Evolutionary conservation across 1,140 invertebrate species (phyloP).

Genomic region (Paramacrobiotus metropolitanus): DNA sequence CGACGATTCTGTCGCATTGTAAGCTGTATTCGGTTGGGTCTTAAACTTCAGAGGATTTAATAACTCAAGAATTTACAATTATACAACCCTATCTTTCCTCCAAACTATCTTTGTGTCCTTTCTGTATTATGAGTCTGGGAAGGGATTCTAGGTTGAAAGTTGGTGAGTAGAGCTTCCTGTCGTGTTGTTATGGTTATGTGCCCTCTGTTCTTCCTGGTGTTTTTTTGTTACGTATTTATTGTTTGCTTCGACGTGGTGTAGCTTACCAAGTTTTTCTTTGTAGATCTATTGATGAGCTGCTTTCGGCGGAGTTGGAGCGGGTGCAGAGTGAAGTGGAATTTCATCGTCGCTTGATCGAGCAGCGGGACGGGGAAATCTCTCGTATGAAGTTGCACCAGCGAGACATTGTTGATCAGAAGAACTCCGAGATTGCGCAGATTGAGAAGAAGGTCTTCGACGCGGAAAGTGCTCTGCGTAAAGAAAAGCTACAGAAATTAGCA

Average conservation of each 20-base stretch:
- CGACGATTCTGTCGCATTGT: too few species aligned
- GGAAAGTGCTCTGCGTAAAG: neutral
- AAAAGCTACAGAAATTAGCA: neutral
- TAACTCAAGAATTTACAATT: too few species aligned
- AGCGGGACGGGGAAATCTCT: neutral
- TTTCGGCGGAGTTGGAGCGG: neutral
- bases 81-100: too few species aligned
- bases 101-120: too few species aligned
- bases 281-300: neutral
- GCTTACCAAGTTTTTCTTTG: neutral
- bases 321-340: neutral
- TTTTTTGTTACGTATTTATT: neutral
- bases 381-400: neutral
- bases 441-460: neutral
- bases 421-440: neutral
- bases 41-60: too few species aligned
- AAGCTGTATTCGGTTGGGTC: too few species aligned
- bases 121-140: too few species aligned
- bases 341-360: neutral
- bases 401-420: neutral
- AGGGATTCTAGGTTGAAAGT: too few species aligned
- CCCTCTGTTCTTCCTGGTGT: neutral
- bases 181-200: too few species aligned
- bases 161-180: too few species aligned
- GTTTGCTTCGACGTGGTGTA: neutral